A percentile compares a stretch with the other conserved stretches of the same genome.
phyloP scores from a whole-genome alignment of 2,888 invertebrate species.

The Psococerastis gibbosa region DNA sequence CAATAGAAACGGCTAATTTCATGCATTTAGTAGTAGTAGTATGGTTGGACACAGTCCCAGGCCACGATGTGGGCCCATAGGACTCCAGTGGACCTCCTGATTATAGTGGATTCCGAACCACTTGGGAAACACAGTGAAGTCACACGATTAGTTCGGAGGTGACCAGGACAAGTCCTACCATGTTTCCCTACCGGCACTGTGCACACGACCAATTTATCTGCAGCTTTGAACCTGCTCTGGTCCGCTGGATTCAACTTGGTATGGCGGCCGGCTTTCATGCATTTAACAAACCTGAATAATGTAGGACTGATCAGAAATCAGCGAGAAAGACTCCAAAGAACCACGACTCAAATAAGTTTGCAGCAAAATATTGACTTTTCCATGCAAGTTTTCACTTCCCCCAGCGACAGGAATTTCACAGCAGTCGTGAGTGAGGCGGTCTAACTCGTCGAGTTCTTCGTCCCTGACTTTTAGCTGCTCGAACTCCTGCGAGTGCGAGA shows the following conservation, averaged over 20 bases:
- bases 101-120: no score
- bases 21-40: neutral
- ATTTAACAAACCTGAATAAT: constrained; percentile 51
- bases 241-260: no score
- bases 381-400: constrained; percentile 74
- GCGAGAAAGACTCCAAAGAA: constrained; percentile 60
- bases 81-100: no score
- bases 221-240: no score
- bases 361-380: constrained; percentile 88
- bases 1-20: no score
- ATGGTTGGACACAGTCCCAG: no score
- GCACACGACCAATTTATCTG: no score
- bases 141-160: no score
- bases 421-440: constrained; percentile 47
- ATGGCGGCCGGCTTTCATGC: neutral
- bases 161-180: no score
- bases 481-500: constrained; percentile 87
- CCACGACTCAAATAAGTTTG: constrained; percentile 76
- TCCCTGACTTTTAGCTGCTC: constrained; percentile 89
- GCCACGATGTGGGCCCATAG: no score
- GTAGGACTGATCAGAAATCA: constrained; percentile 76
- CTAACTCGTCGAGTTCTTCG: constrained; percentile 84
- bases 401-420: constrained; percentile 65
- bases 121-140: no score
- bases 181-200: no score